Base-by-base conservation (phyloP, 1,140 invertebrate genomes). In the fruit fly (Drosophila melanogaster) region DNA sequence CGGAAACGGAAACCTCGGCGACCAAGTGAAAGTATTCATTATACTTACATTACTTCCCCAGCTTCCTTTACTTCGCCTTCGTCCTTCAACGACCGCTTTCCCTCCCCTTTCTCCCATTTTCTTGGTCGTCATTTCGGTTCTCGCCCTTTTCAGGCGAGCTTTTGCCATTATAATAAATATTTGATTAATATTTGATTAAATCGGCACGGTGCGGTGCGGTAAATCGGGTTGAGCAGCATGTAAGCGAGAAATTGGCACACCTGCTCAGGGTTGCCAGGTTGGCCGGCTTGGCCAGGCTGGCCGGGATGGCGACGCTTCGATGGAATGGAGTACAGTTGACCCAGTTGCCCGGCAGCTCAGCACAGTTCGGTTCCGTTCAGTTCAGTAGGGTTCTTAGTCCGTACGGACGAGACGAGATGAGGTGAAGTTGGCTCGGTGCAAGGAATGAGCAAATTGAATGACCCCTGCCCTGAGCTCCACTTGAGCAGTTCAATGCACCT, bases 101-200 rank as follows among this genome's bases (percentile, higher is more conserved):
- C 11, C 19, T 33, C 10, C 22, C 6, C 10, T 17, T 19, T 26
- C n/a, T 26, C 2, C 11, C 22, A 19, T 65, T 43, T 22, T 22
- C 60, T 59, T 43, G 30, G 64, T 50, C 50, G 17, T 74, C 47
- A 26, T 62, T 72, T 62, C 51, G 30, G 47, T 50, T 44, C 56
- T 56, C 41, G 40, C 41, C 56, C 26, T 53, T 59, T 50, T 43
- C 41, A 49, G 40, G 24, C 35, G 41, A 44, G 47, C 51, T 49
- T 54, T 64, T 71, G 70, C 58, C 72, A 77, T 80, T 74, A 86
- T 69, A 73, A 85, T 87, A 89, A 87, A 87, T 87, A 89, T 87
- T 87, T 87, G 59, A 87, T 87, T 84, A 89, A 84, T 83, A 89
- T 74, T 81, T 71, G 81, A 69, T 81, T 81, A 87, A 79, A 77